Conservation (phyloP, 2,797 vertebrate genomes). For the Gila robusta region DNA sequence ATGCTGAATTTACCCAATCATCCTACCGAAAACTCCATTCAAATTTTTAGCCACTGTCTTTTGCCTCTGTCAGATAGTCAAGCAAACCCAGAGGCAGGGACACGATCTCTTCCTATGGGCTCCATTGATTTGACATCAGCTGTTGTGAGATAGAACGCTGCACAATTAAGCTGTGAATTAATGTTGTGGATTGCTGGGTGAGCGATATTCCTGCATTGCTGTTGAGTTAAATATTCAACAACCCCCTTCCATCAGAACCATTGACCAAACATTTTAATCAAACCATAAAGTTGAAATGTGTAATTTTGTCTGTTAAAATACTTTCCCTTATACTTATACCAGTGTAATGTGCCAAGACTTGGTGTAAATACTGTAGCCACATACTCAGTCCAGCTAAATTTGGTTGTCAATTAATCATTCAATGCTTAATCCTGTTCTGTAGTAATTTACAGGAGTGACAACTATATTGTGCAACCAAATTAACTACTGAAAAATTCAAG, state of each 20-base stretch:
- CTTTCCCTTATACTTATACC: background rate
- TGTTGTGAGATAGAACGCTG: slow-evolving; percentile 66
- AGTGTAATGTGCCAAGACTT: background rate
- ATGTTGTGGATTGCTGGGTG: slow-evolving; percentile 69
- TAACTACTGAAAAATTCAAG: too few species aligned
- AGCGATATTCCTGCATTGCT: slow-evolving; percentile 65
- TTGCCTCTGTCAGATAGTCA: slow-evolving; percentile 16
- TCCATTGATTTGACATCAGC: slow-evolving; percentile 74
- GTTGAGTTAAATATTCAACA: slow-evolving; percentile 68
- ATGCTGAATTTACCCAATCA: background rate
- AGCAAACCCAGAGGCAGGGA: background rate
- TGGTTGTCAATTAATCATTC: background rate
- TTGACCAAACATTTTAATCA: slow-evolving; percentile 71
- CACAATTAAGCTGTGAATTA: slow-evolving; percentile 77
- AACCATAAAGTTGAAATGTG: slow-evolving; percentile 38
- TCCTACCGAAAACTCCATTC: background rate
- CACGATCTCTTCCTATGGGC: slow-evolving; percentile 40
- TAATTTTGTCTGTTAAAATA: background rate
- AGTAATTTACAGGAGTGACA: background rate
- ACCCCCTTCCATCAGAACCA: slow-evolving; percentile 64
- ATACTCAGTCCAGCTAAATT: background rate
- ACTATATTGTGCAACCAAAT: too few species aligned
- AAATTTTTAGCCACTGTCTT: background rate
- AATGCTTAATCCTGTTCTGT: background rate
- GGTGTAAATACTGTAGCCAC: background rate